Evolutionary conservation across 2,797 vertebrate species (phyloP), one percentile per base, ranked within the genome.

Genomic region (Falco concolor): DNA sequence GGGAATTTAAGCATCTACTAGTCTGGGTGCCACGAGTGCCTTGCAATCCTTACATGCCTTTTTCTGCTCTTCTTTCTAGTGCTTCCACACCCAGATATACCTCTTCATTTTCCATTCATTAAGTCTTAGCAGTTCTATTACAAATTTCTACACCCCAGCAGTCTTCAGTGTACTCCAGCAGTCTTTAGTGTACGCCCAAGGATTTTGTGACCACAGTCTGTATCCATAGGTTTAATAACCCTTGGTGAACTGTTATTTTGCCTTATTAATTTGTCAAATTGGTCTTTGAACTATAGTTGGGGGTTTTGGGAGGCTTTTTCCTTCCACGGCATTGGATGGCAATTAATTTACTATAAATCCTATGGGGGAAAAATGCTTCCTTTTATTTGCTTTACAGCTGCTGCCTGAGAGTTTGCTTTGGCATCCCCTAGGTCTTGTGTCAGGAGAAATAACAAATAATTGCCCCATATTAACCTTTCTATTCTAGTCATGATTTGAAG

Each of bases 371-470:
- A 87, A 84, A 77, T 52, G 32, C 45, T 86, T 91, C 57, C 78
- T 89, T 79, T 84, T 89, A 50, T 89, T 93, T 94, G 9, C 49
- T 76, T 82, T 94, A 32, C 17, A 63, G 63, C 56, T 54, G 36
- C 81, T 95, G 59, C 36, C 68, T 17, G 8, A 59, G 63, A 90
- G 45, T 76, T 89, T 94, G 24, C 22, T 92, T 92, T 93, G 87
- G 63, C 72, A 80, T 92, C 7, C 34, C 19, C 28, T 78, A 72
- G 54, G 45, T 90, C 42, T 79, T 47, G 50, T 73, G 70, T 92
- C 32, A 54, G 63, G 13, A 93, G 67, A 75, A 93, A 92, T 79
- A 94, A 87, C 57, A 93, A 90, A 64, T 72, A 93, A 69, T n/a
- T 38, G 54, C 13, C 34, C 38, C 3, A 0, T 87, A 65, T 82